Evolutionary conservation across 2,888 invertebrate genomes (phyloP), one percentile per base, ranked within the genome.

Genomic region (Neria commutata): DNA sequence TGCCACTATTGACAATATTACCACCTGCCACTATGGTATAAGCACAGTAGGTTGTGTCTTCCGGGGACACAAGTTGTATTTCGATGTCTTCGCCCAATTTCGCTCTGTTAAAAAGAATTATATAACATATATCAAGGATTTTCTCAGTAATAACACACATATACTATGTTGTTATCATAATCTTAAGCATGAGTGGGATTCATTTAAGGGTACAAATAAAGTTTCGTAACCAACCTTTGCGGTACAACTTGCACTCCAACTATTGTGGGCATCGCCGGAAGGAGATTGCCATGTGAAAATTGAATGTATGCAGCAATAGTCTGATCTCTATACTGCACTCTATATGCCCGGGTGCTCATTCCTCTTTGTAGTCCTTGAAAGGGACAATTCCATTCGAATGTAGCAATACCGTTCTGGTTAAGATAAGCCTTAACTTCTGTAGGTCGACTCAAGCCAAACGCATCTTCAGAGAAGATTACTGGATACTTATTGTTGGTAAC

Each of bases 1-100:
- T 89, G 63, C 88, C 88, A 0, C 91, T 89, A 19, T 87, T 78
- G 8, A 94, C 82, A 24, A 95, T 88, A 73, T 93, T 91, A 1
- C 95, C 95, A 56, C 94, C 86, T 10, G 92, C 94, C 64, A 95
- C 83, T 21, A 92, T 85, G 67, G 86, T 83, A 73, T 92, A 94
- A 67, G 87, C 89, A 48, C 93, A 83, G 62, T 90, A 85, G 66
- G 88, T 86, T 83, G 94, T 83, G 0, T 88, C 87, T 66, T 87
- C 86, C 0, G 91, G 91, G 5, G 91, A 89, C 57, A 89, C 87
- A 10, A 94, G 86, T 64, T 87, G 84, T 42, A 92, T 86, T 61
- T 88, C 86, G 53, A 93, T 84, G 61, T 91, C 89, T 58, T 85
- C 85, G 61, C 89, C 89, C 0, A 90, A 87, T 61, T 81, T 74